These are phyloP conservation scores for Erannis defoliaria DNA, from an alignment of 2,888 invertebrate genomes.

Conservation along the genomic window DNA sequence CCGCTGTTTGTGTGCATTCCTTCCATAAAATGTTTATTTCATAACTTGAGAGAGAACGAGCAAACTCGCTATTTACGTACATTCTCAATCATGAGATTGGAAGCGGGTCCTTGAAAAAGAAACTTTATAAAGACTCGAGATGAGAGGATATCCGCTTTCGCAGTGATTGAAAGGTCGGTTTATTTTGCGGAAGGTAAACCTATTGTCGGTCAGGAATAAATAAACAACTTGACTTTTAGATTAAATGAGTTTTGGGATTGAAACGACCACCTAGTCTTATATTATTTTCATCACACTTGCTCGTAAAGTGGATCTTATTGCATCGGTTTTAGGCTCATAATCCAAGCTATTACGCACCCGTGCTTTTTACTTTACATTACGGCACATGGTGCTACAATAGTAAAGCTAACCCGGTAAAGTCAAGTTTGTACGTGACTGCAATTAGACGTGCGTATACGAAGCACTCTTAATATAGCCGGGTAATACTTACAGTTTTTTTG, in stretches of 20 bases:
- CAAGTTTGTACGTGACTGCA: no score
- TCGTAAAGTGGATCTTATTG: no score
- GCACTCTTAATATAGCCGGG: no score
- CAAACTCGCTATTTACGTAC: slow-evolving; percentile 20
- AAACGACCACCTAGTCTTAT: neutral
- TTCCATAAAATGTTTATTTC: slow-evolving; percentile 22
- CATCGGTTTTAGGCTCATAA: no score
- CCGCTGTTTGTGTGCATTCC: slow-evolving; percentile 8
- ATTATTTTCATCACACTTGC: neutral
- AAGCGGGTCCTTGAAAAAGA: slow-evolving; percentile 35
- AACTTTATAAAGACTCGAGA: slow-evolving; percentile 42
- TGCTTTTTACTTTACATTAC: no score
- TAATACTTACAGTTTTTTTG: no score
- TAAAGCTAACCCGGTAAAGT: no score
- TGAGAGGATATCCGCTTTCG: slow-evolving; percentile 41
- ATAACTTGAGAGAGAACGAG: slow-evolving; percentile 20
- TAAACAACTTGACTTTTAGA: slow-evolving; percentile 17
- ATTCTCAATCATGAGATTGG: slow-evolving; percentile 37
- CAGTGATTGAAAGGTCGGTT: slow-evolving; percentile 36
- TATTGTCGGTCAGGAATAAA: slow-evolving; percentile 9
- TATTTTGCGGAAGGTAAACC: slow-evolving; percentile 8
- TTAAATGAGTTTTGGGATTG: slow-evolving; percentile 15
- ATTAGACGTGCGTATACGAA: no score
- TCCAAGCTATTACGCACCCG: no score
- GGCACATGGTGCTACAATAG: no score